Conservation (phyloP, 2,113 vertebrate genomes). For the Chloropsis cyanopogon region DNA sequence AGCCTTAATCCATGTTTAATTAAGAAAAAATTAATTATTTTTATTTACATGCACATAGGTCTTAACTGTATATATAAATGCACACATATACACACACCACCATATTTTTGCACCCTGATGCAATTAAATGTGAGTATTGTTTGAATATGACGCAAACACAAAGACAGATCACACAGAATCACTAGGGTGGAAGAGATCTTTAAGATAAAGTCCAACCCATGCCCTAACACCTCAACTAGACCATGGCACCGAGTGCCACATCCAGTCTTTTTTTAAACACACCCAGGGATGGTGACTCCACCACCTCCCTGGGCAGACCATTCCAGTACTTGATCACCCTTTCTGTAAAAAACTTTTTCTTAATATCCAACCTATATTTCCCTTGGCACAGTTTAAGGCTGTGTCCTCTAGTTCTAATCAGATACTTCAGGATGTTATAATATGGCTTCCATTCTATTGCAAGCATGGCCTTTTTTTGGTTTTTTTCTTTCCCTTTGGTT, state of each 20-base stretch:
- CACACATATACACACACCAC: rapidly evolving
- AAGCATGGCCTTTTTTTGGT: background rate
- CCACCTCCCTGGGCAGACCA: background rate
- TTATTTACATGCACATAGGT: background rate
- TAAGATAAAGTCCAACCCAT: background rate
- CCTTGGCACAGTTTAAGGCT: background rate
- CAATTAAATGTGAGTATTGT: background rate
- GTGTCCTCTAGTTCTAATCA: background rate
- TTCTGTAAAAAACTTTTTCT: background rate
- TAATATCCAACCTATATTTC: background rate
- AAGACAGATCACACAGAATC: background rate
- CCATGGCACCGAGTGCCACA: background rate
- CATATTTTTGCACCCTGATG: background rate
- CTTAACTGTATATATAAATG: background rate
- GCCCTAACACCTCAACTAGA: background rate
- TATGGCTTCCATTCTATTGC: background rate
- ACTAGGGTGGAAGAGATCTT: background rate
- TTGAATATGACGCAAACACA: background rate
- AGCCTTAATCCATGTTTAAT: background rate
- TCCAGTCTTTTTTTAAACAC: background rate
- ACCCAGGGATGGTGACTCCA: background rate
- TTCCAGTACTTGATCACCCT: background rate
- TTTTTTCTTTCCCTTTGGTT: background rate
- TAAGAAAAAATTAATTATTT: background rate
- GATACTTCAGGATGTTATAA: background rate